These are phyloP conservation scores for Drosophila pseudoananassae DNA, from an alignment of 1,140 invertebrate genomes.

Conservation along the genomic window DNA sequence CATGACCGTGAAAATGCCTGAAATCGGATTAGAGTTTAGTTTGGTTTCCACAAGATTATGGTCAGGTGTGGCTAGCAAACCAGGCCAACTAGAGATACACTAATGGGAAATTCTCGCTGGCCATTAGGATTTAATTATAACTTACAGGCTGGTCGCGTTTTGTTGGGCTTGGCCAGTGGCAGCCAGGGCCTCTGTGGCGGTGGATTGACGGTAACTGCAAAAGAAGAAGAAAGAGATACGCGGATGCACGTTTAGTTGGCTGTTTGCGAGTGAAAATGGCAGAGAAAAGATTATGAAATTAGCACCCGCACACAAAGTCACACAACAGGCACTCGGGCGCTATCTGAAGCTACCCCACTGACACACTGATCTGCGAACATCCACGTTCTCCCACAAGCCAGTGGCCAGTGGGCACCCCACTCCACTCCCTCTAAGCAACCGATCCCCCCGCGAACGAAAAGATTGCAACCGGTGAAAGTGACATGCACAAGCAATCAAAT, in stretches of 20 bases:
- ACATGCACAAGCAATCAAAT: constrained; percentile 81
- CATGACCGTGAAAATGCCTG: constrained; percentile 99
- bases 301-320: constrained; percentile 41
- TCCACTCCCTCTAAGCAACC: not conserved
- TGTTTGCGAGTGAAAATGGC: constrained; percentile 16
- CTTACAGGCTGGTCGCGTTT: constrained; percentile 94
- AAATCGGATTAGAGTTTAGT: constrained; percentile 47
- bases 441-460: not conserved
- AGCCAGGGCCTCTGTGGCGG: constrained; percentile 97
- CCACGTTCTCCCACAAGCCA: constrained; percentile 16
- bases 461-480: constrained; percentile 78
- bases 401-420: not conserved
- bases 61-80: constrained; percentile 1
- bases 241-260: constrained; percentile 45
- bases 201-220: constrained; percentile 94
- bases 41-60: no score
- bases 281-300: constrained; percentile 56
- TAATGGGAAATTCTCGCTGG: constrained; percentile 44
- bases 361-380: constrained; percentile 42
- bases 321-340: constrained; percentile 12
- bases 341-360: constrained; percentile 48
- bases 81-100: constrained; percentile 17
- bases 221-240: constrained; percentile 71
- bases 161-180: constrained; percentile 93
- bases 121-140: constrained; percentile 25